A percentile compares a stretch with the other conserved stretches of the same genome.
Conservation (phyloP, 2,888 invertebrate genomes). For the Acanthopleura granulata region DNA sequence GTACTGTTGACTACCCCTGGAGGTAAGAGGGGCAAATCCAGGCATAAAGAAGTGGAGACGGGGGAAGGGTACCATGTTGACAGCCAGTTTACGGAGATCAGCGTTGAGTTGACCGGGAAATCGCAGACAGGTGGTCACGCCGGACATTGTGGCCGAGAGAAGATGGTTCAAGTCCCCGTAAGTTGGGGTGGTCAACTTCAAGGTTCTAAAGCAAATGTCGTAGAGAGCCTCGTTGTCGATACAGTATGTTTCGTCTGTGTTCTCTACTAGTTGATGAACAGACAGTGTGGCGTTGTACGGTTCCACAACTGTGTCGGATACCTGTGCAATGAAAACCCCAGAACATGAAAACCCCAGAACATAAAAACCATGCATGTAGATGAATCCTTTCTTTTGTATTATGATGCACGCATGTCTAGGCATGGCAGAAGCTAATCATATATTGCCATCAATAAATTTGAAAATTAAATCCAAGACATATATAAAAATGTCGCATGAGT, state of each 20-base stretch:
- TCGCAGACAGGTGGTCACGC: neutral
- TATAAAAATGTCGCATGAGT: too few species aligned
- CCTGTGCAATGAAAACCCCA: conserved; percentile 65
- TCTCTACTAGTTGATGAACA: conserved; percentile 78
- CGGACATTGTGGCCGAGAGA: conserved; percentile 72
- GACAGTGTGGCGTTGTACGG: conserved; percentile 91
- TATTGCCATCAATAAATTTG: too few species aligned
- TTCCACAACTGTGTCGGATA: conserved; percentile 79
- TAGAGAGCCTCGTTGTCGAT: conserved; percentile 72
- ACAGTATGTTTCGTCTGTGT: conserved; percentile 71
- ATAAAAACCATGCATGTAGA: too few species aligned
- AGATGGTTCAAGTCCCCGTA: conserved; percentile 85
- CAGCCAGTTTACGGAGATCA: conserved; percentile 2
- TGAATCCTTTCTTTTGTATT: too few species aligned
- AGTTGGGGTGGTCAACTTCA: conserved; percentile 75
- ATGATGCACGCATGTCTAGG: too few species aligned
- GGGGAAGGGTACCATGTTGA: conserved; percentile 5
- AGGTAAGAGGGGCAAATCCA: neutral
- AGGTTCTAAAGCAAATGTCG: conserved; percentile 89
- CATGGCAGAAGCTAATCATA: too few species aligned
- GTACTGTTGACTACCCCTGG: neutral
- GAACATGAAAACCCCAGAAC: too few species aligned
- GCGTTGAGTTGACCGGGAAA: conserved; percentile 2
- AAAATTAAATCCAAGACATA: too few species aligned
- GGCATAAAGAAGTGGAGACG: conserved; percentile 4